Evolutionary conservation across 2,888 invertebrate genomes (phyloP), one percentile per base, ranked within the genome.

Genomic region (Rhyacophila evoluta): DNA sequence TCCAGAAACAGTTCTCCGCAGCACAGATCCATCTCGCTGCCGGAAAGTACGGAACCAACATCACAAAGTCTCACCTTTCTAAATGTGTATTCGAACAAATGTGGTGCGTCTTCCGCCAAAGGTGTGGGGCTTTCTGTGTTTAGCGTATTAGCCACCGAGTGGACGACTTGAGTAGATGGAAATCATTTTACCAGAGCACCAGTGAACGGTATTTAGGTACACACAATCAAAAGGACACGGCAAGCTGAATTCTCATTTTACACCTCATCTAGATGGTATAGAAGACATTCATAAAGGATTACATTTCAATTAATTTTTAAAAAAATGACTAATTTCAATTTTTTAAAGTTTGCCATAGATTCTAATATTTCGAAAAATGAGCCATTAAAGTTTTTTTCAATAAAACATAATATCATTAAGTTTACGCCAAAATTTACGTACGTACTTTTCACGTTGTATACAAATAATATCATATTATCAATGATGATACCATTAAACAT

Each of bases 11-110:
- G 92, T 86, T 93, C 93, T 84, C 92, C 93, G 84, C 93, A 94
- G 88, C 93, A 94, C 90, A 94, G 94, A 87, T 95, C 95, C 91
- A 94, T 94, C 92, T 95, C 95, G 87, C 92, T 95, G 89, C 95
- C 95, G 87, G 95, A 95, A 94, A 95, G 95, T 95, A 95, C 91
- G 93, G 81, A 81, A 75, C 70, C 78, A 84, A 73, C 77, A 72
- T 85, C 82, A 84, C 74, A 77, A 74, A 78, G 80, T 76, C 74
- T 79, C 77, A 79, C 77, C 19, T 75, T 75, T 68, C 74, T 77
- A 74, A 79, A 76, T 81, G 81, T 79, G 67, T 70, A 72, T 78
- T 75, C 73, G 69, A 71, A 70, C 38, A n/a, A 37, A 75, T 37
- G 33, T 38, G 75, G 38, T 28, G 77, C 77, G 29, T 74, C 55